Conservation (phyloP, 2,888 invertebrate genomes). For the Nomada ruficornis region DNA sequence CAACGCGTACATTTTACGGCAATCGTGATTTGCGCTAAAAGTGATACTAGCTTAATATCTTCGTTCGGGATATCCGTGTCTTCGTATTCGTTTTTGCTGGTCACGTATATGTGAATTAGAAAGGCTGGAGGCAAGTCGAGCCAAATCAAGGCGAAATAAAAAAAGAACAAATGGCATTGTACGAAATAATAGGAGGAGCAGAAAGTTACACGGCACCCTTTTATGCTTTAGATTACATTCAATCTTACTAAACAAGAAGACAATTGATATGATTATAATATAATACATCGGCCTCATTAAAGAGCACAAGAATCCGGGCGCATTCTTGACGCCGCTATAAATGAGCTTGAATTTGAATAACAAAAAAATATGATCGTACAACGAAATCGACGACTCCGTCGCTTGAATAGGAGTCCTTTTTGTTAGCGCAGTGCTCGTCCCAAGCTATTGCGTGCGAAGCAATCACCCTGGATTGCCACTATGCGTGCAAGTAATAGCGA, state of each 20-base stretch:
- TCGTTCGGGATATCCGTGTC: no score
- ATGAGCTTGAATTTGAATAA: neutral
- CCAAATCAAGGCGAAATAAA: neutral
- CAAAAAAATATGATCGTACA: conserved; percentile 13
- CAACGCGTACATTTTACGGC: neutral
- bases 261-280: neutral
- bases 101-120: no score
- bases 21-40: neutral
- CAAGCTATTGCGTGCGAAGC: conserved; percentile 16
- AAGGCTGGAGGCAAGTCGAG: no score
- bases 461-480: conserved; percentile 11
- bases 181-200: neutral
- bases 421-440: conserved; percentile 6
- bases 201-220: neutral
- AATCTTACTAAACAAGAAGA: neutral
- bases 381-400: conserved; percentile 14
- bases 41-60: neutral
- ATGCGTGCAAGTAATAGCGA: conserved; percentile 27
- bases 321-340: neutral
- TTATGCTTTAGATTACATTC: neutral
- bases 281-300: neutral
- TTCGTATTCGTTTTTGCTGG: neutral
- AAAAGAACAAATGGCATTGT: neutral
- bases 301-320: neutral
- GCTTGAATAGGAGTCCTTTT: conserved; percentile 18